A percentile compares a stretch with the other conserved stretches of the same genome.
Evolutionary conservation across 2,888 invertebrate genomes (phyloP).

Genomic region (Panopea generosa): DNA sequence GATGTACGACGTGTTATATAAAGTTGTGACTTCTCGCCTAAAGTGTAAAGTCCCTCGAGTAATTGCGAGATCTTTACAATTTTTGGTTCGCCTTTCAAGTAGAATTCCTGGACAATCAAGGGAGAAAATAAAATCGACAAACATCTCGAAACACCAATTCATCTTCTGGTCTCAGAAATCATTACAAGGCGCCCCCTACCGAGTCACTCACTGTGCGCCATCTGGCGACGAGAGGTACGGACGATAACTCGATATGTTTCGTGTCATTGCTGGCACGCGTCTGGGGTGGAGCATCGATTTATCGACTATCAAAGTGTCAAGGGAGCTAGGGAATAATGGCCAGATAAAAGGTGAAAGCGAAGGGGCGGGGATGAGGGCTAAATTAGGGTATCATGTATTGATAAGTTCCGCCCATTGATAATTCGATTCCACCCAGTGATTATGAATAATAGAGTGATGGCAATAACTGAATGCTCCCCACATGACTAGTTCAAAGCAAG

Average conservation of each 20-base stretch:
- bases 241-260: slow-evolving; percentile 48
- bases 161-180: slow-evolving; percentile 11
- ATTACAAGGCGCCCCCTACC: slow-evolving; percentile 48
- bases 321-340: slow-evolving; percentile 39
- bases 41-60: background rate
- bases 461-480: too few species aligned
- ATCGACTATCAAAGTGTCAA: slow-evolving; percentile 58
- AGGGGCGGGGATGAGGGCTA: slow-evolving; percentile 10
- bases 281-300: slow-evolving; percentile 37
- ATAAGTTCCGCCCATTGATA: too few species aligned
- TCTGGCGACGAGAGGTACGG: slow-evolving; percentile 49
- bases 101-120: slow-evolving; percentile 44
- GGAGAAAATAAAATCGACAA: slow-evolving; percentile 41
- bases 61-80: background rate
- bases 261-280: slow-evolving; percentile 51
- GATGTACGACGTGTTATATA: background rate
- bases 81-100: slow-evolving; percentile 10
- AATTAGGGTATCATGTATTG: slow-evolving; percentile 10
- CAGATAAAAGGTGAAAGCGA: background rate
- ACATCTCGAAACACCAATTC: slow-evolving; percentile 18
- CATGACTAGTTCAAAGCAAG: too few species aligned
- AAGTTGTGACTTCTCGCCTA: background rate
- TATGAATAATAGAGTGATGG: too few species aligned
- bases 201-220: slow-evolving; percentile 30
- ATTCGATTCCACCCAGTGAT: too few species aligned